Evolutionary conservation across 2,888 invertebrate species (phyloP), one percentile per base, ranked within the genome.

Genomic region (Eupithecia inturbata): DNA sequence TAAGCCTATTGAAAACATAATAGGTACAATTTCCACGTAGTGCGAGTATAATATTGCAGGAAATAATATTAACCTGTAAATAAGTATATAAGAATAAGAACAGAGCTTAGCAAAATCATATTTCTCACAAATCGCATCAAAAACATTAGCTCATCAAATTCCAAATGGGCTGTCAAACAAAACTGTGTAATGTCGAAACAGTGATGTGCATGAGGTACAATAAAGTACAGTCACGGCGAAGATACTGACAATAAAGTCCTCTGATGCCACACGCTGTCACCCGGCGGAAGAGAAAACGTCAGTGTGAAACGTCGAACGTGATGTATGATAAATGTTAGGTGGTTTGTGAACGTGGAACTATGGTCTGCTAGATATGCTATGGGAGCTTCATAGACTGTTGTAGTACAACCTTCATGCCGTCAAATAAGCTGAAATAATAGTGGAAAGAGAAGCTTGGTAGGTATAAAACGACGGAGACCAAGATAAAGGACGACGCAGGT

Each of bases 291-390:
- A 93, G 92, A 92, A 91, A 91, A 86, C 90, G 89, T 89, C 91
- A 88, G 88, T 85, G 83, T 74, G 84, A 87, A 82, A 92, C 87
- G 90, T 93, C 92, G 91, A 92, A 90, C 83, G 87, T 90, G 90
- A 89, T 91, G 88, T 91, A 92, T 93, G 93, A 93, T 93, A 92
- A 93, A 93, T 92, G 92, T 93, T 92, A 87, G 71, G 76, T 71
- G 69, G 73, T 88, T 88, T 85, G 86, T 33, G 66, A 84, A 86
- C 86, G 36, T 28, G 74, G 85, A 88, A 9, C 74, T 57, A 22
- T 16, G 12, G 4, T 45, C 14, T 28, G 28, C 82, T 88, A 80
- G 89, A 90, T 83, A 68, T n/a, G 82, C 19, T 78, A 74, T 33
- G 66, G 6, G 22, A 22, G 10, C 10, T 39, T 36, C 1, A 63